Conservation (phyloP, 2,888 invertebrate species). For the Mechanitis mazaeus region DNA sequence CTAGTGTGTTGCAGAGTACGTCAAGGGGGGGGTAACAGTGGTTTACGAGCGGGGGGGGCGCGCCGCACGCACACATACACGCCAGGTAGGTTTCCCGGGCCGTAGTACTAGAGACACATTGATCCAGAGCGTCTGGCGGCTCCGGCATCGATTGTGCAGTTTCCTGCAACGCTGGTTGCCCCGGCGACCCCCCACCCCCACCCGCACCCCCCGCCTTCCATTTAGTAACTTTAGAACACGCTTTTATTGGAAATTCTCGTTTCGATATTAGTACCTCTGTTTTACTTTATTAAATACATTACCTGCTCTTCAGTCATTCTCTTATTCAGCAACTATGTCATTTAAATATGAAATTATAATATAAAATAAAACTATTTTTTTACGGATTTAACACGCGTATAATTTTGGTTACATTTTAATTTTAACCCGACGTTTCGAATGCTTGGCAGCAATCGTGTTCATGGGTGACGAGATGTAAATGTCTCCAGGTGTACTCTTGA, state of each 20-base stretch:
- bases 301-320: neutral
- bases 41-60: conserved; percentile 41
- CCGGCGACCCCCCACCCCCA: conserved; percentile 60
- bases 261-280: conserved; percentile 16
- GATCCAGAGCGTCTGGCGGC: conserved; percentile 74
- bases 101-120: conserved; percentile 78
- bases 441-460: too few species aligned
- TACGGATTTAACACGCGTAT: too few species aligned
- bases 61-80: conserved; percentile 44
- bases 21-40: conserved; percentile 30
- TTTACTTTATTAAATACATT: neutral
- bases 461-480: too few species aligned
- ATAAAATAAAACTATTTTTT: too few species aligned
- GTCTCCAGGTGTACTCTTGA: too few species aligned
- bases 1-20: conserved; percentile 37
- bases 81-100: conserved; percentile 63
- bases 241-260: conserved; percentile 52
- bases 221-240: conserved; percentile 51
- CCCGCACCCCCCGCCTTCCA: conserved; percentile 55
- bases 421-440: too few species aligned
- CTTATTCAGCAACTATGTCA: too few species aligned
- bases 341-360: too few species aligned
- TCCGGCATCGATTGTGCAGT: conserved; percentile 72
- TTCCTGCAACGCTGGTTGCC: conserved; percentile 71
- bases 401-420: too few species aligned